Evolutionary conservation across 2,797 vertebrate species (phyloP), one percentile per base, ranked within the genome.

Genomic region (Bryconaethiops microstoma): DNA sequence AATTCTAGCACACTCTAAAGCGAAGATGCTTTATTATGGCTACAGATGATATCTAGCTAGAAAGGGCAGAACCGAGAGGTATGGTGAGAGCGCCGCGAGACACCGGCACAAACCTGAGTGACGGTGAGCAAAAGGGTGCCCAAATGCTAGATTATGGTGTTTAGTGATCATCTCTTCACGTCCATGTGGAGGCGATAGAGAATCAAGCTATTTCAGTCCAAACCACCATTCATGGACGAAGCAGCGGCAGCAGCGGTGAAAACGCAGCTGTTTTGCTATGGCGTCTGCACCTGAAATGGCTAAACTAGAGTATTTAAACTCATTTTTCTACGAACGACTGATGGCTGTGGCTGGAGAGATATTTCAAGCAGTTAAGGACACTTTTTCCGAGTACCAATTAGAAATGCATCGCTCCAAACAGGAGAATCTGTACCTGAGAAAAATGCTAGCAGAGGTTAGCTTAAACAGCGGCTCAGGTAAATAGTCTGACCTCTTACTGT

Each of bases 281-380:
- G 45, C 68, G 21, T 70, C 23, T 17, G 4, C 45, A 50, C 45
- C 45, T 23, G 48, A 70, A 54, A 71, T 71, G 69, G 3, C 23
- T 1, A 74, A 77, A 29, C 16, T 82, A 21, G 80, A 82, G 50
- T 67, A 57, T 67, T 82, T 82, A 60, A 73, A 78, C 7, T 59
- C 69, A 5, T 67, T 82, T 67, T 82, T 82, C 21, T 50, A 52
- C 14, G 69, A 82, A 7, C 69, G 69, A 5, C n/a, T 82, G 14
- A 7, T 82, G 48, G 50, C 75, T 4, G 69, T 69, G 7, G 81
- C 81, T 4, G 77, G 63, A 75, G 81, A 82, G 65, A 65, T 82
- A 21, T 78, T 82, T 60, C 68, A 82, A 19, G 75, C 35, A 9
- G 80, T 82, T 25, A 74, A 65, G 21, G 75, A 82, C 25, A 40